phyloP scores from a whole-genome alignment of 2,797 vertebrate species.

The Phalloptychus januarius region DNA sequence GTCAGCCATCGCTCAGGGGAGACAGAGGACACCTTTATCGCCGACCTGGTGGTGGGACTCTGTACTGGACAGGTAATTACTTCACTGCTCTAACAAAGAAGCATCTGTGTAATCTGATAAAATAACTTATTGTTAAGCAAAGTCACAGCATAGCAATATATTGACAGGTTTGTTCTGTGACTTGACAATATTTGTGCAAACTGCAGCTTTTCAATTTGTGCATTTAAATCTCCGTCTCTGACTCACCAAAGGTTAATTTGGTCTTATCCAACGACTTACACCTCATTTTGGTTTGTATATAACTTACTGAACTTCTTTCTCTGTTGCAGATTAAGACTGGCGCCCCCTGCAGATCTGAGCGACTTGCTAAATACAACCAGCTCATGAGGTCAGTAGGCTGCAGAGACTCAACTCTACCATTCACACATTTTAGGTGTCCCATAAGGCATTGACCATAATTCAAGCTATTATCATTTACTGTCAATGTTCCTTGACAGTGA shows the following conservation, averaged over 20 bases:
- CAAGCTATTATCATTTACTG: neutral
- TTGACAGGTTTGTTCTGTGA: neutral
- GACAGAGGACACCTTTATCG: conserved; percentile 95
- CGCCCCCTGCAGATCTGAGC: conserved; percentile 93
- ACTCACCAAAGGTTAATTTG: neutral
- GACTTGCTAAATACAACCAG: conserved; percentile 96
- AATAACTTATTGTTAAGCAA: neutral
- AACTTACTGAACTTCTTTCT: neutral
- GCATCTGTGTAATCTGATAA: neutral
- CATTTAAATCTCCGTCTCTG: neutral
- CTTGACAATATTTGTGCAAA: neutral
- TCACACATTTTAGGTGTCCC: neutral
- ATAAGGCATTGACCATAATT: neutral
- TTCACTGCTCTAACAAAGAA: neutral
- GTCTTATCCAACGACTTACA: neutral
- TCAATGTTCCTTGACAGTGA: neutral
- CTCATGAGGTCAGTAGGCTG: conserved; percentile 88
- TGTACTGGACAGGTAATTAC: conserved; percentile 91
- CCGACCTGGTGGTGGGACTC: conserved; percentile 94
- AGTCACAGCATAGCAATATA: neutral
- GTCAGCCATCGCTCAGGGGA: conserved; percentile 96
- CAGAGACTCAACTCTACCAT: neutral
- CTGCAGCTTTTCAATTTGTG: neutral
- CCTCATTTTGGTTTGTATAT: neutral
- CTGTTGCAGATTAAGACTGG: conserved; percentile 91